Conservation (phyloP, 2,888 invertebrate species). For the Cryptophagus acutangulus region DNA sequence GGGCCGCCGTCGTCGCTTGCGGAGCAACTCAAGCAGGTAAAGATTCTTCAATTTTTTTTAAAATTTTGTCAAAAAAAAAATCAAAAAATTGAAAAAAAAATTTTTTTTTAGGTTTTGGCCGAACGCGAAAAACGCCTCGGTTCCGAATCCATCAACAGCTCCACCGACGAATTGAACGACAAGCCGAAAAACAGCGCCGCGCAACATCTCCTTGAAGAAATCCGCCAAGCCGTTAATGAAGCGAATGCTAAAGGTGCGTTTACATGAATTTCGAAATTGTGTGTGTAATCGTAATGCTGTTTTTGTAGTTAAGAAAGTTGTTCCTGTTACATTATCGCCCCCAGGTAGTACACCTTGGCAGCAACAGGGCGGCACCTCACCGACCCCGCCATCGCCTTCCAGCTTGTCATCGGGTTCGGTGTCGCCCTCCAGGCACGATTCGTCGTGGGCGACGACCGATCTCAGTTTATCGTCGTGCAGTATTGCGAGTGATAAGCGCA, state of each 20-base stretch:
- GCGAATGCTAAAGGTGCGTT: conserved; percentile 77
- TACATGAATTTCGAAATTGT: not conserved
- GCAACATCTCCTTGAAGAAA: conserved; percentile 83
- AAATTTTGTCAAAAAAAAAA: no score
- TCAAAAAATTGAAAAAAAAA: no score
- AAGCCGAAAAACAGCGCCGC: conserved; percentile 59
- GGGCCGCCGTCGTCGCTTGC: conserved; percentile 76
- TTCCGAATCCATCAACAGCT: conserved; percentile 51
- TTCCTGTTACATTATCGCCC: conserved; percentile 58
- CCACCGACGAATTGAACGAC: conserved; percentile 59
- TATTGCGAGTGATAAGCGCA: conserved; percentile 59
- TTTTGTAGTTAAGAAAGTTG: conserved; percentile 60
- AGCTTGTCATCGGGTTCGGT: conserved; percentile 60
- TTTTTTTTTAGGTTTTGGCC: conserved; percentile 61
- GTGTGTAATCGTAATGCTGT: not conserved
- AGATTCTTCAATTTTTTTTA: no score
- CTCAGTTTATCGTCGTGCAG: conserved; percentile 58
- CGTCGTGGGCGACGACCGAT: conserved; percentile 53
- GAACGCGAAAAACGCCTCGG: conserved; percentile 73
- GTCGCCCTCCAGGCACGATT: conserved; percentile 51
- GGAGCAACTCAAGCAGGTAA: conserved; percentile 77
- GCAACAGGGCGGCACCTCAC: conserved; percentile 44
- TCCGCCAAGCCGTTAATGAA: conserved; percentile 81
- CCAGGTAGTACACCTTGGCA: conserved; percentile 62
- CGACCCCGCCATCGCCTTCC: conserved; percentile 58